Base-by-base conservation (phyloP, 2,797 vertebrate genomes). In the Phataginus tetradactyla region DNA sequence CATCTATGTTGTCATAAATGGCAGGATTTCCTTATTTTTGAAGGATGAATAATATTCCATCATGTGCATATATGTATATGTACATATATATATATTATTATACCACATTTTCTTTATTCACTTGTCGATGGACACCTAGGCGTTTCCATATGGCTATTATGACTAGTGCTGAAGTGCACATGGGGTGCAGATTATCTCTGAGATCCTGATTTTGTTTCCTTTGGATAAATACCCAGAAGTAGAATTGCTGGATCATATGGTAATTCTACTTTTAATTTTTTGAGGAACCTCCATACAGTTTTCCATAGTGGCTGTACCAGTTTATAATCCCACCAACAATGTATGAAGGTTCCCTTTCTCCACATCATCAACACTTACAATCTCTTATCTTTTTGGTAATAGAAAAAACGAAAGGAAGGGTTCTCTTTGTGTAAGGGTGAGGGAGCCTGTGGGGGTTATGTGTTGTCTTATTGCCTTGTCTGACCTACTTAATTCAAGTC, bases 401-500 rank as follows among this genome's bases (percentile, higher is more conserved):
- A 37, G 55, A 45, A 78, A 55, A 57, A 66, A 66, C 27, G 61
- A 42, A 79, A 4, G n/a, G 17, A 32, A 68, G 45, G 11, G 21
- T 25, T 74, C 34, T 66, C 18, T 39, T 32, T 39, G 55, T 72
- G 15, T 66, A n/a, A 45, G 12, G n/a, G 13, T 72, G 18, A 49
- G 27, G 55, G 32, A 23, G 23, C 11, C 4, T 27, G 4, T 32
- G 37, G n/a, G 37, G 8, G 15, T 32, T 21, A 1, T 1, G 2
- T 17, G 27, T 34, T 59, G 78, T 89, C 29, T 83, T 23, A 25
- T 13, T 94, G 10, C 8, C 14, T 72, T 25, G 18, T 14, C 14
- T 59, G n/a, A 51, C 51, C 32, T 29, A 45, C 12, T 51, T 71
- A 79, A 93, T 71, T 91, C 32, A 71, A 72, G n/a, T 81, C 37